These are phyloP conservation scores for Zhengitettix transpicula DNA, from an alignment of 2,888 invertebrate genomes.

Conservation along the genomic window DNA sequence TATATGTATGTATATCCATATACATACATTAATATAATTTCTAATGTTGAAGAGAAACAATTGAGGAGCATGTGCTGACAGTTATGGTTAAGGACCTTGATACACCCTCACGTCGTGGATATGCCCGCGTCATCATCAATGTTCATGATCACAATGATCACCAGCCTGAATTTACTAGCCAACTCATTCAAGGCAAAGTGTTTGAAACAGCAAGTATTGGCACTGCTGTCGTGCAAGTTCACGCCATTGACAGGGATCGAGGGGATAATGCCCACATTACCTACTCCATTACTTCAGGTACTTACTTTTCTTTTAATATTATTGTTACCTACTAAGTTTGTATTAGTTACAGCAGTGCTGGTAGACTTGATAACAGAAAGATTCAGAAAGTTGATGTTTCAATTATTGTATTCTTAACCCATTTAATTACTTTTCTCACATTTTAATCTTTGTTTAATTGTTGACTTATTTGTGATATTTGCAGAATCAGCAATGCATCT, in stretches of 20 bases:
- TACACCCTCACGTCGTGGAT: conserved; percentile 69
- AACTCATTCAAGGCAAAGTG: conserved; percentile 61
- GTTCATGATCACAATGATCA: conserved; percentile 86
- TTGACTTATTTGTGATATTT: too few relatives aligned
- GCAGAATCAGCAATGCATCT: too few relatives aligned
- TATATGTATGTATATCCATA: too few relatives aligned
- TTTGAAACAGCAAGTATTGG: conserved; percentile 59
- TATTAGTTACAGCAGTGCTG: not conserved
- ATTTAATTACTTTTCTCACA: too few relatives aligned
- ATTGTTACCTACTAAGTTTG: not conserved
- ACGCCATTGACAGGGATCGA: conserved; percentile 69
- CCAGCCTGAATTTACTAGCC: conserved; percentile 70
- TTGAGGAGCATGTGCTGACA: conserved; percentile 65
- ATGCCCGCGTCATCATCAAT: conserved; percentile 60
- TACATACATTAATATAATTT: not conserved
- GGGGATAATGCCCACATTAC: conserved; percentile 62
- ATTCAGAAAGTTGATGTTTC: not conserved
- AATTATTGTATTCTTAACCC: too few relatives aligned
- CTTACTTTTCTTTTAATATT: conserved; percentile 5
- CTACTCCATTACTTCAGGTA: conserved; percentile 72
- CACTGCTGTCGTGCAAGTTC: conserved; percentile 54
- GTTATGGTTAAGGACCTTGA: conserved; percentile 85
- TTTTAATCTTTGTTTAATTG: too few relatives aligned
- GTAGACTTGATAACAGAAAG: not conserved
- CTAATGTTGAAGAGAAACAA: conserved; percentile 41